Evolutionary conservation across 2,797 vertebrate species (phyloP), one percentile per base, ranked within the genome.

Genomic region (Phoxinus dragarum): DNA sequence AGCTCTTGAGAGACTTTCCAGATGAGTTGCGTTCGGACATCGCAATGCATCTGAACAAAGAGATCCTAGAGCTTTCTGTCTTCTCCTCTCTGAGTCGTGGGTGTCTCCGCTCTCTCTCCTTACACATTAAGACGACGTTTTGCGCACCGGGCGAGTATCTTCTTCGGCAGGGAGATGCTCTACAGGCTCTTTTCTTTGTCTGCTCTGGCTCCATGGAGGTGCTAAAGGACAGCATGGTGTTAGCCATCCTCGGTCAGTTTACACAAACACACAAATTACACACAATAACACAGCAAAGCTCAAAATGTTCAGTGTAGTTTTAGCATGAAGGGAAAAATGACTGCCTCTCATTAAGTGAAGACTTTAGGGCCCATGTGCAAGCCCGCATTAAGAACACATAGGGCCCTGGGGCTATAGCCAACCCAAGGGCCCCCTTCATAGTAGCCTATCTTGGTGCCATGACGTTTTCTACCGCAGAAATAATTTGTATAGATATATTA

Each of bases 171-270:
- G 98, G 98, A 38, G 98, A 99, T 17, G 98, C 98, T 59, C 94
- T 99, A 88, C 98, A 99, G 93, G 98, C 98, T 54, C 96, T 99
- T 94, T 99, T 98, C 92, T 98, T 99, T 27, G 98, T 99, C 83
- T 99, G 98, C 94, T 99, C 98, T 1, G 98, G 98, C 76, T 99
- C 98, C 91, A 99, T 99, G 98, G 98, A 99, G 93, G 98, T 99
- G 81, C 95, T 99, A 73, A 99, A 98, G 90, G 97, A 98, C 80
- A 96, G 96, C 93, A 98, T 97, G 91, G 98, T 99, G 90, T 94
- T 99, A 90, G 98, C 98, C 54, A 99, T 99, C 89, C 95, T 99
- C 19, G 98, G 98, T 99, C 96, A 0, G 97, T 93, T 85, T 69
- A n/a, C 27, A 49, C 82, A 68, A 52, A 67, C 23, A 27, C 14